Conservation (phyloP, 2,113 vertebrate genomes). For the Alethe castanea region DNA sequence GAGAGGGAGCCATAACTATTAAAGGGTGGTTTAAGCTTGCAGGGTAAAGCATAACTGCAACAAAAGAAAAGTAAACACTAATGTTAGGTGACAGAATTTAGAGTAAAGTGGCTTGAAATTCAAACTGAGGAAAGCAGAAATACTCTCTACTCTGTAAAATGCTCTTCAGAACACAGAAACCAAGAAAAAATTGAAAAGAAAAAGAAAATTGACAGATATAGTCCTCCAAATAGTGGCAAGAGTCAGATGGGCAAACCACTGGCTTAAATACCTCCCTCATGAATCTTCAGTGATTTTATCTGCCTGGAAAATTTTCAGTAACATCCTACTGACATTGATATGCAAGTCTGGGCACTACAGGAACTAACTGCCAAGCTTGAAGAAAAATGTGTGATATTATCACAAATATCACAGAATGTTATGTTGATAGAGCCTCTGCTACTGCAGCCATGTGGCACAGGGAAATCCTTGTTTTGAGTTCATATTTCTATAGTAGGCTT, state of each 20-base stretch:
- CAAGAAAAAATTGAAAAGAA: not conserved
- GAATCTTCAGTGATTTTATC: not conserved
- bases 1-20: not conserved
- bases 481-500: not conserved
- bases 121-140: not conserved
- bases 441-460: not conserved
- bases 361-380: not conserved
- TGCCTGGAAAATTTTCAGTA: not conserved
- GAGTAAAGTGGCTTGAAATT: not conserved
- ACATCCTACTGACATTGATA: not conserved
- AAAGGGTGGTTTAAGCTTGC: not conserved
- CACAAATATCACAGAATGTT: not conserved
- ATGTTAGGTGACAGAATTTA: not conserved
- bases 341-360: not conserved
- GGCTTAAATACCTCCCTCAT: not conserved
- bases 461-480: not conserved
- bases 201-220: not conserved
- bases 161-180: not conserved
- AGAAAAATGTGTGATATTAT: not conserved
- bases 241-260: not conserved
- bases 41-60: not conserved
- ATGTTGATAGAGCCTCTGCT: not conserved
- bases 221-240: not conserved
- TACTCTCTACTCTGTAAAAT: not conserved
- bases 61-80: not conserved